Conservation (phyloP, 2,113 vertebrate species). For the Callionymus lyra region DNA sequence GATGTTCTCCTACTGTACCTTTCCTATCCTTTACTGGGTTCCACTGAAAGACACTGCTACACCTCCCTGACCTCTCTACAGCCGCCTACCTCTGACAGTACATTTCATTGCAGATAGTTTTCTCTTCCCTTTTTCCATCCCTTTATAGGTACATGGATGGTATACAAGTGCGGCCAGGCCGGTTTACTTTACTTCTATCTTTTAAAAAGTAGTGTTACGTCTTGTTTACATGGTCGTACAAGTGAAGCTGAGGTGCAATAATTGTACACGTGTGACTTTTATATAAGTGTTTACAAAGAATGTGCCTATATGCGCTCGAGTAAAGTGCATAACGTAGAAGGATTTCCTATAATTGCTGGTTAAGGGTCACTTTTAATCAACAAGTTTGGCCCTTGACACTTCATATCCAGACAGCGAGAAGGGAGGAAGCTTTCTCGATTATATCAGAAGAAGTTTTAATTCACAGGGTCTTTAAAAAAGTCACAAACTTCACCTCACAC, state of each 20-base stretch:
- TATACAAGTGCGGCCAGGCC: slow-evolving; percentile 17
- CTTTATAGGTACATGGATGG: slow-evolving; percentile 19
- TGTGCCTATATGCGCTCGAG: slow-evolving; percentile 55
- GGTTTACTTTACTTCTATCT: slow-evolving; percentile 7
- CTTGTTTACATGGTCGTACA: slow-evolving; percentile 23
- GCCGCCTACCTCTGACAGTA: slow-evolving; percentile 49
- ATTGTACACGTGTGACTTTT: slow-evolving; percentile 33
- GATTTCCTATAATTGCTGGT: slow-evolving; percentile 51
- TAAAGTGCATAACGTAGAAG: slow-evolving; percentile 57
- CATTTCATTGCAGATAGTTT: slow-evolving; percentile 17
- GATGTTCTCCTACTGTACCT: slow-evolving; percentile 26
- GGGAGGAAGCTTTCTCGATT: slow-evolving; percentile 8
- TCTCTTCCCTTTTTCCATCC: slow-evolving; percentile 12
- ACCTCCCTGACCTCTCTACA: slow-evolving; percentile 34
- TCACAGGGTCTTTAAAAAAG: slow-evolving; percentile 30
- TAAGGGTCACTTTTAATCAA: slow-evolving; percentile 32
- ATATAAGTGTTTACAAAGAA: slow-evolving; percentile 47
- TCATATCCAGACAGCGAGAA: slow-evolving; percentile 6
- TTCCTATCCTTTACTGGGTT: slow-evolving; percentile 2
- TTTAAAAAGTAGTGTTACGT: slow-evolving; percentile 15
- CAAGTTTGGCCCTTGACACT: slow-evolving; percentile 4
- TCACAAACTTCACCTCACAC: slow-evolving; percentile 34
- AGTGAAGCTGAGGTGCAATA: slow-evolving; percentile 26
- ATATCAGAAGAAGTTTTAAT: slow-evolving; percentile 8
- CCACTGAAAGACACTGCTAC: slow-evolving; percentile 51